A percentile compares a stretch with the other conserved stretches of the same genome.
Evolutionary conservation across 2,888 invertebrate genomes (phyloP).

Genomic region (Bombyx huttoni): DNA sequence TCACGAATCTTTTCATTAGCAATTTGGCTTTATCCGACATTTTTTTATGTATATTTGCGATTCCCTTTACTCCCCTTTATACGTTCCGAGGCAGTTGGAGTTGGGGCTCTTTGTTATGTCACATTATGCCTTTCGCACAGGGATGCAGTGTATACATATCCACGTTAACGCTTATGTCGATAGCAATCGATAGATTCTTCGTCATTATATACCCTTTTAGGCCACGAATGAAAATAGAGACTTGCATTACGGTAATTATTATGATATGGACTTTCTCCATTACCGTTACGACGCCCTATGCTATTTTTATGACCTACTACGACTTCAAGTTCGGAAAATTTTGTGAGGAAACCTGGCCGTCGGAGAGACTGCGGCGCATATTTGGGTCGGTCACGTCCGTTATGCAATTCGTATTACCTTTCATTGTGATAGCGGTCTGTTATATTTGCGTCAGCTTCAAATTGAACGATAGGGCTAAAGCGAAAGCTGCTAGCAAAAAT

Average conservation of each 20-base stretch:
- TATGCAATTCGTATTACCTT: conserved; percentile 95
- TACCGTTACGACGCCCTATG: conserved; percentile 91
- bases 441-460: conserved; percentile 93
- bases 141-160: conserved; percentile 98
- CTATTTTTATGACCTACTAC: conserved; percentile 82
- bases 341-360: conserved; percentile 94
- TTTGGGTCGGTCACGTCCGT: conserved; percentile 91
- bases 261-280: conserved; percentile 93
- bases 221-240: conserved; percentile 90
- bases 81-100: conserved; percentile 94
- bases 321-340: conserved; percentile 66
- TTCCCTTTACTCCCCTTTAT: conserved; percentile 97
- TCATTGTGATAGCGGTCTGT: conserved; percentile 93
- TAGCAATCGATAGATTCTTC: conserved; percentile 97
- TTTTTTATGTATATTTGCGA: conserved; percentile 91
- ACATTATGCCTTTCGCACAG: conserved; percentile 93
- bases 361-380: conserved; percentile 80
- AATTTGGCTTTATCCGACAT: conserved; percentile 97
- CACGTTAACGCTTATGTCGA: conserved; percentile 95
- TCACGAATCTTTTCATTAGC: conserved; percentile 97
- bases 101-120: conserved; percentile 92
- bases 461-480: conserved; percentile 85
- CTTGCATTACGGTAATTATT: conserved; percentile 87
- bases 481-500: conserved; percentile 88
- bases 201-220: conserved; percentile 97